phyloP scores from a whole-genome alignment of 2,888 invertebrate genomes.

The Meteorus colon region DNA sequence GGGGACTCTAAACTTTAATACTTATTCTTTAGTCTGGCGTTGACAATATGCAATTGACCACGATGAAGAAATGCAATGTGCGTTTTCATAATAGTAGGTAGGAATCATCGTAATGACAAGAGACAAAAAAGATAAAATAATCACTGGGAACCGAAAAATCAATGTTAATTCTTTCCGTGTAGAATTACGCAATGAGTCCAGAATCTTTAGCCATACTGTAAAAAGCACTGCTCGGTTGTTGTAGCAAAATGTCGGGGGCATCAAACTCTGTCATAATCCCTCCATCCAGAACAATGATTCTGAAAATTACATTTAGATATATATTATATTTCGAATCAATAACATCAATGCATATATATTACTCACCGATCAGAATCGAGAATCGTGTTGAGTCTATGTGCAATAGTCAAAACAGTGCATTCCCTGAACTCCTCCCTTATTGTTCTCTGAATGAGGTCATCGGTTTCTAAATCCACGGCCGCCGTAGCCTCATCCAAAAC shows the following conservation, averaged over 20 bases:
- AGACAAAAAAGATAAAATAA: background rate
- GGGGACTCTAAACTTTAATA: background rate
- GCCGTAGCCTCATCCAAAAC: conserved; percentile 93
- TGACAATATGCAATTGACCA: background rate
- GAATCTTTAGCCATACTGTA: conserved; percentile 91
- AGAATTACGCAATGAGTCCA: conserved; percentile 76
- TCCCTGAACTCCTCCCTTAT: conserved; percentile 90
- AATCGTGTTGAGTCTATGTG: conserved; percentile 94
- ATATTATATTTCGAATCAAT: background rate
- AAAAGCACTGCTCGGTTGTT: conserved; percentile 82
- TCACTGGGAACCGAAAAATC: background rate
- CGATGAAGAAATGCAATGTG: conserved; percentile 26
- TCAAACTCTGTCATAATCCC: conserved; percentile 87
- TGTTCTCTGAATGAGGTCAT: conserved; percentile 91
- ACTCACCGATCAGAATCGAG: conserved; percentile 85
- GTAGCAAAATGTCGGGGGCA: conserved; percentile 81
- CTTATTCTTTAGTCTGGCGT: background rate
- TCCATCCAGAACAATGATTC: conserved; percentile 87
- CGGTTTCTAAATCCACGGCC: conserved; percentile 92
- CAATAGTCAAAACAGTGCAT: conserved; percentile 93
- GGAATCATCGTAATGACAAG: background rate
- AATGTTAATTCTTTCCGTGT: background rate
- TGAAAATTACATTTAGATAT: conserved; percentile 59
- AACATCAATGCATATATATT: background rate
- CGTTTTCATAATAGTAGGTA: background rate